Evolutionary conservation across 1,140 invertebrate genomes (phyloP), one percentile per base, ranked within the genome.

Genomic region (Procambarus virginalis): DNA sequence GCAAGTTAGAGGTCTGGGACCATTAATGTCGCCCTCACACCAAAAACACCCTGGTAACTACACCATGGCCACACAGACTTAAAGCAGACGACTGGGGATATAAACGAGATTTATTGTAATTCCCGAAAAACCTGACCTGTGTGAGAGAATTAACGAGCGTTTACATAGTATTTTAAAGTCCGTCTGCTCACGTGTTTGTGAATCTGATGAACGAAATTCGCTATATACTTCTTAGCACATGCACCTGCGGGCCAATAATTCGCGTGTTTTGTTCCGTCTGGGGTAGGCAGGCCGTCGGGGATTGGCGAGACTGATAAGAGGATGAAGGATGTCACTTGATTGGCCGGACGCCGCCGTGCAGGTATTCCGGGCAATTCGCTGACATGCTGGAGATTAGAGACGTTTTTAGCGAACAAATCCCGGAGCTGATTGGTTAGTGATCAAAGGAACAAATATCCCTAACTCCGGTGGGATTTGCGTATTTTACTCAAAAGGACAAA

Each of bases 291-390:
- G n/a, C 68, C 5, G 68, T 22, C 68, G n/a, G n/a, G 68, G 68
- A 73, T 73, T 73, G 68, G 68, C 22, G 68, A 73, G n/a, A n/a
- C n/a, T 73, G 68, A 73, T 73, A 73, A 73, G 68, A 34, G 10
- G 2, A 73, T 73, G 68, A 73, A 73, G 68, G 20, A 73, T 73
- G 68, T 8, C 68, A 34, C 22, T 73, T 73, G 68, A 73, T 73
- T 73, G 68, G 68, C 22, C 22, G 20, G n/a, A 34, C 68, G n/a
- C n/a, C n/a, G 68, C n/a, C n/a, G n/a, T 73, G n/a, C 68, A 73
- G 68, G 68, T 73, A n/a, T 20, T n/a, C 22, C n/a, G 17, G n/a
- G n/a, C 68, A n/a, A 73, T 73, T 73, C n/a, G 68, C 20, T 73
- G 68, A 73, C 68, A 34, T 22, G 5, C 22, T 5, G 8, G 68